These are phyloP conservation scores for Tachysurus vachellii DNA, from an alignment of 2,113 vertebrate species.

Conservation along the genomic window DNA sequence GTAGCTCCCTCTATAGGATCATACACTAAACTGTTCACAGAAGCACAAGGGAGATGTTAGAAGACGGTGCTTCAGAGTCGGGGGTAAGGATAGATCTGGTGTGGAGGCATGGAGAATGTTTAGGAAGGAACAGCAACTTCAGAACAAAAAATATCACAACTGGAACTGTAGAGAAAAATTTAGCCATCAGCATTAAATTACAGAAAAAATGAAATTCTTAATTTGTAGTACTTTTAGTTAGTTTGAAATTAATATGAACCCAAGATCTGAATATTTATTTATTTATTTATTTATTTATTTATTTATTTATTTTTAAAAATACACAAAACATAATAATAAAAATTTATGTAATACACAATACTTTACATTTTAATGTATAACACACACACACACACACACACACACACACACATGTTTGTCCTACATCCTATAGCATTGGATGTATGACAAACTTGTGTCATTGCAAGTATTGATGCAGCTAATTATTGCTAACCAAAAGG, in stretches of 20 bases:
- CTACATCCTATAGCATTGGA: not conserved
- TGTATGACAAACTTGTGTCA: too few species aligned
- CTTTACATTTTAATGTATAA: not conserved
- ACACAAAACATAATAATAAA: not conserved
- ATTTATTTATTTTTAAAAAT: not conserved
- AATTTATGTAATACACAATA: not conserved
- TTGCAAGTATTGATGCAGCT: too few species aligned
- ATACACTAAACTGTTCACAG: not conserved
- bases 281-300: too few species aligned
- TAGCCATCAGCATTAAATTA: not conserved
- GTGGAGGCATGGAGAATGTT: not conserved
- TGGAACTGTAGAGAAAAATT: slow-evolving; percentile 21
- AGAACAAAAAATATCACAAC: not conserved
- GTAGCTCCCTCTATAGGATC: slow-evolving; percentile 28
- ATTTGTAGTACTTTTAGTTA: not conserved
- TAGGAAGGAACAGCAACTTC: not conserved
- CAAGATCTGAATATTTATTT: not conserved
- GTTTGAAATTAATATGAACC: not conserved
- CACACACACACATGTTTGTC: not conserved
- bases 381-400: not conserved
- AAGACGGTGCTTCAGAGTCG: too few species aligned
- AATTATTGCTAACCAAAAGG: too few species aligned
- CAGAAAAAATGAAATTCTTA: not conserved
- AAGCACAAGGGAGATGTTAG: not conserved
- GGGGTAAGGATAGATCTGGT: not conserved